A percentile compares a stretch with the other conserved stretches of the same genome.
Conservation (phyloP, 1,140 invertebrate genomes). For the Atta texana region DNA sequence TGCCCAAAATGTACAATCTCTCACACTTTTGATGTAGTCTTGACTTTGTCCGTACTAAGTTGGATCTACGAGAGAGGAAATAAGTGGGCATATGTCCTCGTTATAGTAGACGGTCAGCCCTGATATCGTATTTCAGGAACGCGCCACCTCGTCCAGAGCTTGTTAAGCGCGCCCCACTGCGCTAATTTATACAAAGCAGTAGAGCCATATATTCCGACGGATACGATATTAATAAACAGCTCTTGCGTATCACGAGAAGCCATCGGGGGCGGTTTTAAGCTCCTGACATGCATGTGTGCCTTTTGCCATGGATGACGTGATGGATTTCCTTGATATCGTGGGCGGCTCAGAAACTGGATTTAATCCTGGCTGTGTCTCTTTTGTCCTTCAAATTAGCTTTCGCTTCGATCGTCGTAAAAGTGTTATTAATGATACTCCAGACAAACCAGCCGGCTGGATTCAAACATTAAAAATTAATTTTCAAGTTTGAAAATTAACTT, state of each 20-base stretch:
- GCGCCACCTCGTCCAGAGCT: slow-evolving; percentile 52
- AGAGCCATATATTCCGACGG: slow-evolving; percentile 50
- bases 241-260: slow-evolving; percentile 32
- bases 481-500: background rate
- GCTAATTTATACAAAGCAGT: slow-evolving; percentile 71
- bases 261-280: slow-evolving; percentile 60
- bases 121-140: slow-evolving; percentile 53
- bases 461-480: background rate
- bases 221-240: slow-evolving; percentile 69
- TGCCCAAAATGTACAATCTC: background rate
- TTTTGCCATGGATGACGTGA: slow-evolving; percentile 42
- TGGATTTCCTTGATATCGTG: slow-evolving; percentile 27
- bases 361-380: slow-evolving; percentile 45
- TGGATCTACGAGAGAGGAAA: slow-evolving; percentile 26
- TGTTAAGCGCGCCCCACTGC: slow-evolving; percentile 66
- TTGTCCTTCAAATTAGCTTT: slow-evolving; percentile 39
- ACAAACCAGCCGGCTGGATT: background rate
- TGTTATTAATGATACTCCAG: background rate
- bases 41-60: slow-evolving; percentile 33
- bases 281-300: slow-evolving; percentile 33
- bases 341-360: slow-evolving; percentile 13
- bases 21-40: slow-evolving; percentile 13
- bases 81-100: slow-evolving; percentile 54
- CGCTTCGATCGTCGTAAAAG: background rate
- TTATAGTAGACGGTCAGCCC: slow-evolving; percentile 47